These are phyloP conservation scores for Calidris pygmaea DNA, from an alignment of 2,113 vertebrate species.

Conservation along the genomic window DNA sequence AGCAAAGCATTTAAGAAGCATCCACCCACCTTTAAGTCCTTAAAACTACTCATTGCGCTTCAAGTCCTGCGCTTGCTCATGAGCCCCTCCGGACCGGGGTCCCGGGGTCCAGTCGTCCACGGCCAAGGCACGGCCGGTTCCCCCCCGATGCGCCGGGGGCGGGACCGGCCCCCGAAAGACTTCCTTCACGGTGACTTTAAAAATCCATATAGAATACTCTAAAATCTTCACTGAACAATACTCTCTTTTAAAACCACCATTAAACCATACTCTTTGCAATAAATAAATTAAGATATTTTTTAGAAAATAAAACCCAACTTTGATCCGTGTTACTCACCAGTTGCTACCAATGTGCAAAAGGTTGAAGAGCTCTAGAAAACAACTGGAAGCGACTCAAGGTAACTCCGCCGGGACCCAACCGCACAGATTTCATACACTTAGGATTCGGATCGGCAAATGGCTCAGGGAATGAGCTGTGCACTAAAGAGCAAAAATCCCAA, in stretches of 20 bases:
- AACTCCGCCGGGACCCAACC: background rate
- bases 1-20: background rate
- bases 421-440: background rate
- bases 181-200: background rate
- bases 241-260: conserved; percentile 24
- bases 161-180: background rate
- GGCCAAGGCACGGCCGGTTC: background rate
- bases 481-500: background rate
- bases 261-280: conserved; percentile 60
- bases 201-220: conserved; percentile 72
- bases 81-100: background rate
- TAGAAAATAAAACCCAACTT: conserved; percentile 54
- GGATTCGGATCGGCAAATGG: conserved; percentile 19
- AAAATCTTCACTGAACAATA: conserved; percentile 69
- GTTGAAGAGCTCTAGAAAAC: background rate
- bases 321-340: conserved; percentile 22
- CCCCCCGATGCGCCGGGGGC: background rate
- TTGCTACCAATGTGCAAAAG: conserved; percentile 51
- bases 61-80: background rate
- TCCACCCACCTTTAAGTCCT: background rate
- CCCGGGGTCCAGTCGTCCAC: background rate
- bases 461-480: background rate
- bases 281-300: conserved; percentile 68
- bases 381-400: background rate
- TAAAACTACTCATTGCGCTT: background rate